Conservation (phyloP, 2,797 vertebrate species). For the Pachyuromys duprasi region DNA sequence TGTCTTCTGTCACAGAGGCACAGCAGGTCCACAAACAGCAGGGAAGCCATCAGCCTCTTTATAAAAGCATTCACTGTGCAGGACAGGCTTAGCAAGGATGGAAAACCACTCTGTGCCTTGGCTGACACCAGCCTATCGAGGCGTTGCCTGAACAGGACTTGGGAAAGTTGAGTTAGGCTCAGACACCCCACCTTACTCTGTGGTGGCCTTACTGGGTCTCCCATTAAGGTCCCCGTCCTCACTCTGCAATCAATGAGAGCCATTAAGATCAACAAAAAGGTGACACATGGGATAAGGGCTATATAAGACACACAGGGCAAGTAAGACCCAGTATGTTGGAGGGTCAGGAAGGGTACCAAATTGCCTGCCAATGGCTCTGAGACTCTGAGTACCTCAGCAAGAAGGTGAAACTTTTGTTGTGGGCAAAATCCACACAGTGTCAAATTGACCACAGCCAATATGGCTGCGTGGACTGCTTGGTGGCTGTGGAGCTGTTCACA, state of each 20-base stretch:
- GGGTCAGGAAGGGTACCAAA: not conserved
- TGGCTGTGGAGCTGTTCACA: accelerated
- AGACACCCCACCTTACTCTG: accelerated
- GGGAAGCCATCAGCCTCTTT: not conserved
- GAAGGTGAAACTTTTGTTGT: not conserved
- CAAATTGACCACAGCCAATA: not conserved
- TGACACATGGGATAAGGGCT: not conserved
- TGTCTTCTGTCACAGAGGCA: not conserved
- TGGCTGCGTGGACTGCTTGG: accelerated
- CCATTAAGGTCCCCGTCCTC: accelerated
- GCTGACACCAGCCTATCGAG: too few relatives aligned
- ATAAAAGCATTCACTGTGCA: not conserved
- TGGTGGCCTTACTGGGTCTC: not conserved
- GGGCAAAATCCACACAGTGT: not conserved
- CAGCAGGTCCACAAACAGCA: not conserved
- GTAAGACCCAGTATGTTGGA: too few relatives aligned
- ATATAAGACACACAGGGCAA: not conserved
- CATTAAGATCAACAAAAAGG: not conserved
- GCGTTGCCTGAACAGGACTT: not conserved
- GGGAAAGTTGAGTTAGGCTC: not conserved
- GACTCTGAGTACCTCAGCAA: not conserved
- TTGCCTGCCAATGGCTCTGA: not conserved
- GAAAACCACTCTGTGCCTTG: accelerated
- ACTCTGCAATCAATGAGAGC: too few relatives aligned
- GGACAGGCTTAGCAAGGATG: not conserved